These are phyloP conservation scores for Parauchenoglanis ngamensis DNA, from an alignment of 2,797 vertebrate species.

Conservation along the genomic window DNA sequence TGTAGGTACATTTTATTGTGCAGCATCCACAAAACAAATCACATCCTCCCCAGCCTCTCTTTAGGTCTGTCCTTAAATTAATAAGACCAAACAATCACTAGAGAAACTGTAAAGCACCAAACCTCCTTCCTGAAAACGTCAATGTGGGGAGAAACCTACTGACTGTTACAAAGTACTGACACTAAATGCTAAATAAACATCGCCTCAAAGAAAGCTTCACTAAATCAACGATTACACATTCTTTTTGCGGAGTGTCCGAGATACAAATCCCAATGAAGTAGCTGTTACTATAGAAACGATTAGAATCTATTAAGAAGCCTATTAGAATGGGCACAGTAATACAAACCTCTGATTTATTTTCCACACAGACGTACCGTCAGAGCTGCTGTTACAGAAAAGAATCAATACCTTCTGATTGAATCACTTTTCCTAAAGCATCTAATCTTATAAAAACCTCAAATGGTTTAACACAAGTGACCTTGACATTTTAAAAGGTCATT, in stretches of 20 bases:
- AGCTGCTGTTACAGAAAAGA: neutral
- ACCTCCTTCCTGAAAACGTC: neutral
- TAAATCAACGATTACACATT: neutral
- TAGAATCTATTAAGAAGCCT: neutral
- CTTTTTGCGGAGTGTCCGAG: neutral
- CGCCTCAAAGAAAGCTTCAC: neutral
- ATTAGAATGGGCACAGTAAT: neutral
- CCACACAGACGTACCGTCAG: neutral
- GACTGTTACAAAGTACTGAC: neutral
- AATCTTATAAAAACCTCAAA: neutral
- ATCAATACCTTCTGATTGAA: neutral
- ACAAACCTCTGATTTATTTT: neutral
- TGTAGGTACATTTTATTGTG: neutral
- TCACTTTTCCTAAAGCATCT: neutral
- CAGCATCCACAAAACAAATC: neutral
- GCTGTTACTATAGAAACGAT: neutral
- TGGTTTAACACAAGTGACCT: too few relatives aligned
- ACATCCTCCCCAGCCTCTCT: neutral
- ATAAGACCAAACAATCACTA: neutral
- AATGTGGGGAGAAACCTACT: neutral
- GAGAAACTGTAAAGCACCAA: neutral
- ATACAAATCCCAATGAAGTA: neutral
- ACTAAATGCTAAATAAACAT: neutral
- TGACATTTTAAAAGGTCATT: neutral
- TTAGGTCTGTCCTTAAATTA: neutral